phyloP scores from a whole-genome alignment of 2,797 vertebrate species.

The Carapus acus region DNA sequence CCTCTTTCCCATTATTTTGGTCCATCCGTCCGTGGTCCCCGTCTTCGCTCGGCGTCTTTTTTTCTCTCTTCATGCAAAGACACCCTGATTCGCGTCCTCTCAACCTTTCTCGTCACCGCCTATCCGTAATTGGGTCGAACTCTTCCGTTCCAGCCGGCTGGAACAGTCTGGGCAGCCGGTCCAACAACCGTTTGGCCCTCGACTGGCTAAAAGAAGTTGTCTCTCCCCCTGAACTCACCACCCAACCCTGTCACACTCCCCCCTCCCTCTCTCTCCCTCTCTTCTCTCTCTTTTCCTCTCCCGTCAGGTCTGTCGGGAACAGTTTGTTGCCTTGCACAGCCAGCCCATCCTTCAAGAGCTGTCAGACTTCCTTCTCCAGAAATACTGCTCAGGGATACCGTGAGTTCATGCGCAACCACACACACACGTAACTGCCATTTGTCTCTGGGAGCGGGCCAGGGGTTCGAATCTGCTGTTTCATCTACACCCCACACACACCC shows the following conservation, averaged over 20 bases:
- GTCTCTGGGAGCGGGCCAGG: background rate
- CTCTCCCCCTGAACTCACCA: too few species aligned
- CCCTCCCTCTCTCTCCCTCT: too few species aligned
- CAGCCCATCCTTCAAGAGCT: slow-evolving; percentile 88
- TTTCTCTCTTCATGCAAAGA: background rate
- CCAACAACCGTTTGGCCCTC: slow-evolving; percentile 6
- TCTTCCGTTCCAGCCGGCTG: background rate
- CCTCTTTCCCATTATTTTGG: background rate
- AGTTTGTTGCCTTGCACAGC: slow-evolving; percentile 88
- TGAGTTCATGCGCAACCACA: slow-evolving; percentile 61
- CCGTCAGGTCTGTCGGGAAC: slow-evolving; percentile 87
- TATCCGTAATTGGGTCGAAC: slow-evolving; percentile 12
- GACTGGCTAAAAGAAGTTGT: slow-evolving; percentile 13
- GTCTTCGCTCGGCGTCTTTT: background rate
- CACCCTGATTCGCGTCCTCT: background rate
- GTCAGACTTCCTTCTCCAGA: slow-evolving; percentile 79
- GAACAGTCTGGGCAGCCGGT: slow-evolving; percentile 4
- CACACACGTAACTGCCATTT: background rate
- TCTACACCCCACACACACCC: background rate
- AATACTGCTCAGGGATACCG: slow-evolving; percentile 69
- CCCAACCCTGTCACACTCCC: too few species aligned
- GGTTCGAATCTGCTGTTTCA: background rate
- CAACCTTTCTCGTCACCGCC: background rate
- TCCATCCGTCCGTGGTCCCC: background rate
- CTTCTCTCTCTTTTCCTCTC: slow-evolving; percentile 15